These are phyloP conservation scores for Eriosoma lanigerum DNA, from an alignment of 1,140 invertebrate species.

Conservation along the genomic window DNA sequence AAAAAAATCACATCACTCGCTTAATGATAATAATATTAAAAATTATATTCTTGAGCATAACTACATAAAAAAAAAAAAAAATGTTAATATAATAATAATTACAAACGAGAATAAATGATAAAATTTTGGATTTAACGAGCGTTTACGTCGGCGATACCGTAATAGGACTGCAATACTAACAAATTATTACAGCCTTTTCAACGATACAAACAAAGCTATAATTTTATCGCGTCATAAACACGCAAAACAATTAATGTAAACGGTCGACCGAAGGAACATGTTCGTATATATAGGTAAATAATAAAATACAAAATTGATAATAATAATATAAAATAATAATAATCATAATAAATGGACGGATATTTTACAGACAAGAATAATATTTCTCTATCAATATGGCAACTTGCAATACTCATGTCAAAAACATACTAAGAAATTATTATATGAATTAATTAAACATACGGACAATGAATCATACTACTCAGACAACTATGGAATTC, in stretches of 20 bases:
- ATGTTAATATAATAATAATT: slow-evolving; percentile 36
- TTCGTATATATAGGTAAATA: slow-evolving; percentile 14
- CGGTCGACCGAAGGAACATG: slow-evolving; percentile 47
- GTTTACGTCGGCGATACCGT: slow-evolving; percentile 15
- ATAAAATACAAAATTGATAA: slow-evolving; percentile 1
- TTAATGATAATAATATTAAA: slow-evolving; percentile 23
- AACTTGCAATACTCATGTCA: slow-evolving; percentile 34
- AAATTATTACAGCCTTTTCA: background rate
- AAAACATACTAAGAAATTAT: slow-evolving; percentile 7
- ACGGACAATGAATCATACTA: background rate
- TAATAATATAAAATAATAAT: slow-evolving; percentile 43
- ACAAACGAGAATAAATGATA: slow-evolving; percentile 41
- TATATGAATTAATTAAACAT: slow-evolving; percentile 12
- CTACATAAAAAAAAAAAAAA: background rate
- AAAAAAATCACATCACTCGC: slow-evolving; percentile 36
- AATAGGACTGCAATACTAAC: background rate
- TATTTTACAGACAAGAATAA: slow-evolving; percentile 21
- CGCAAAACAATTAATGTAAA: background rate
- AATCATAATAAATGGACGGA: slow-evolving; percentile 50
- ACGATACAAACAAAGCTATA: slow-evolving; percentile 8
- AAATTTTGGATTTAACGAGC: slow-evolving; percentile 30
- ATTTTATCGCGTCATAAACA: background rate
- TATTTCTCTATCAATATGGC: slow-evolving; percentile 38
- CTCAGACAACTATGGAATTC: background rate
- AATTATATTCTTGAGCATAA: slow-evolving; percentile 46